Percentiles rank a stretch among this genome's conserved stretches.
These are phyloP conservation scores for Drosophila truncata DNA, from an alignment of 1,140 invertebrate genomes.

Conservation along the genomic window DNA sequence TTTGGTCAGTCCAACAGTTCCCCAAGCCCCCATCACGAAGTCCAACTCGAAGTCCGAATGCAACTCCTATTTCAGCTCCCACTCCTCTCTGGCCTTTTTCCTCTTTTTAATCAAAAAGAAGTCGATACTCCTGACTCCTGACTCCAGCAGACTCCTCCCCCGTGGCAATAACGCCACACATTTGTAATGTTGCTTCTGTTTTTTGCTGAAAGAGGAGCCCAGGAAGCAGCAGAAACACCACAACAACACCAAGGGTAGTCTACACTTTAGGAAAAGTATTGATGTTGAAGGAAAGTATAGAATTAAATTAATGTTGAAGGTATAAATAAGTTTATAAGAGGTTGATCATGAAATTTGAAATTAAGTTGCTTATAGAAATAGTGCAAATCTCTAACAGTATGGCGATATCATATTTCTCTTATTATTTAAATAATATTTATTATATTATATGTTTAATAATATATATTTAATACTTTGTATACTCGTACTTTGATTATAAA, in stretches of 20 bases:
- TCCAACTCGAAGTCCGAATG: slow-evolving; percentile 22
- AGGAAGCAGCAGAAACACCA: slow-evolving; percentile 21
- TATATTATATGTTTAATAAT: neutral
- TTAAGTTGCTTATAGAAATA: neutral
- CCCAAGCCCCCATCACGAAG: neutral
- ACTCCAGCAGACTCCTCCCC: slow-evolving; percentile 70
- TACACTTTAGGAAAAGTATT: slow-evolving; percentile 11
- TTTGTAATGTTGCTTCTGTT: slow-evolving; percentile 84
- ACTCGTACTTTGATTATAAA: neutral
- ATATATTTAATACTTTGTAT: no score
- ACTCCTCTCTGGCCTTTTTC: slow-evolving; percentile 23
- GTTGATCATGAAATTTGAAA: no score
- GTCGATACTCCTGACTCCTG: slow-evolving; percentile 32
- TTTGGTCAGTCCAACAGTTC: slow-evolving; percentile 42
- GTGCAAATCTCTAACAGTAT: neutral
- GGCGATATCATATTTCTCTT: neutral
- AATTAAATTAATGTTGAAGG: neutral
- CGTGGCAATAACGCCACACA: slow-evolving; percentile 83
- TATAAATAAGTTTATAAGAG: neutral
- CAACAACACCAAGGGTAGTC: slow-evolving; percentile 14
- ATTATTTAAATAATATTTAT: neutral
- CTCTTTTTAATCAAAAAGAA: slow-evolving; percentile 73
- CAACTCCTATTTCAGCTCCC: slow-evolving; percentile 39
- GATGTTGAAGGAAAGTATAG: neutral
- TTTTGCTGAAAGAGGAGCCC: slow-evolving; percentile 61